Evolutionary conservation across 2,797 vertebrate genomes (phyloP).

Genomic region (Spea hammondii): DNA sequence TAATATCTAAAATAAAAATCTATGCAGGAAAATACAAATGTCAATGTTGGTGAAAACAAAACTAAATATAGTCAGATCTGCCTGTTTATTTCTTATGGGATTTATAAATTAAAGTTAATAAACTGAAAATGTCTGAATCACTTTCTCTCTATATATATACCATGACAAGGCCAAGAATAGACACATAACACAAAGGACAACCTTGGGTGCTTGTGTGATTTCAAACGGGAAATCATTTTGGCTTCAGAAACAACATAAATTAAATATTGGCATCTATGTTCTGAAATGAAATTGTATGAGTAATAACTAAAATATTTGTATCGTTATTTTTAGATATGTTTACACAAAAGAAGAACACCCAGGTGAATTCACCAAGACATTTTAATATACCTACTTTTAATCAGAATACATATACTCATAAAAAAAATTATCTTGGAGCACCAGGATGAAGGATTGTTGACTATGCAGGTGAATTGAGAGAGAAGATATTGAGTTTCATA

Average conservation of each 20-base stretch:
- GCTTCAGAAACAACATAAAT: conserved; percentile 36
- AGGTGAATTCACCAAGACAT: neutral
- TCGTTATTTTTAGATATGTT: conserved; percentile 15
- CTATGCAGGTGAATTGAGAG: no score
- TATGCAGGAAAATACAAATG: neutral
- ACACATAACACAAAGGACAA: neutral
- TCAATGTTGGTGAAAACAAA: neutral
- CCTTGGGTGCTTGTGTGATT: conserved; percentile 19
- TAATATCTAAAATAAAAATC: neutral
- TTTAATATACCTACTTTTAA: conserved; percentile 23
- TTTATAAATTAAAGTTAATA: conserved; percentile 22
- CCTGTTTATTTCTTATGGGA: conserved; percentile 9
- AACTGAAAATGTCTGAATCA: conserved; percentile 18
- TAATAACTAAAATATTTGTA: conserved; percentile 32
- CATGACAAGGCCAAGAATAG: conserved; percentile 16
- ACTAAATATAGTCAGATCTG: neutral
- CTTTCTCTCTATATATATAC: conserved; percentile 35
- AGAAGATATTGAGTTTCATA: no score
- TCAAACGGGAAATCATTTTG: conserved; percentile 29
- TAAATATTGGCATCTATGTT: conserved; percentile 13
- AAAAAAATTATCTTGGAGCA: neutral
- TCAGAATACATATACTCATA: conserved; percentile 4
- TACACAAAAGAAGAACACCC: neutral
- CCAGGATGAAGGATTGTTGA: no score
- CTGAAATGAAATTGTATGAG: conserved; percentile 12